Percentiles rank a stretch among this genome's conserved stretches.
Conservation (phyloP, 2,113 vertebrate genomes). For the Engraulis encrasicolus region DNA sequence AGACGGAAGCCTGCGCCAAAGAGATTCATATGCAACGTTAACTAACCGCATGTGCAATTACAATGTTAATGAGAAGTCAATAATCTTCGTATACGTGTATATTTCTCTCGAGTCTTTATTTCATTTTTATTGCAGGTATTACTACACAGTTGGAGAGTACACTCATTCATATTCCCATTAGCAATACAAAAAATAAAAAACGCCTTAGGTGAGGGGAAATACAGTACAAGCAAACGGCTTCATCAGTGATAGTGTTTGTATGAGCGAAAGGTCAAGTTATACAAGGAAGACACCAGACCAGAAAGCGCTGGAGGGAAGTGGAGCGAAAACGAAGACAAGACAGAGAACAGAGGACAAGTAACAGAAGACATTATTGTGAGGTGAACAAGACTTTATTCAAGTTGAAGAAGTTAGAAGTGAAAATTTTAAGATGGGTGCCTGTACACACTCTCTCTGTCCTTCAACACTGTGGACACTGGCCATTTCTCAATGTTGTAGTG, state of each 20-base stretch:
- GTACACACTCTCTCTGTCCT: no score
- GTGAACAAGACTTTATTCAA: neutral
- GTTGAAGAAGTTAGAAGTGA: neutral
- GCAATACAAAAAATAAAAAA: neutral
- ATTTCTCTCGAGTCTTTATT: neutral
- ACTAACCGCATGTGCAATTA: no score
- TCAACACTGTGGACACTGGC: no score
- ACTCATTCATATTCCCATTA: neutral
- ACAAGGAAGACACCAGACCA: neutral
- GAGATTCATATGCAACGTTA: no score
- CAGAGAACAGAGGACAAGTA: neutral
- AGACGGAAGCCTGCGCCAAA: no score
- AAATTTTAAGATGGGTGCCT: neutral
- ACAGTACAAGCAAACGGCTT: neutral
- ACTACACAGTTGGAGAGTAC: neutral
- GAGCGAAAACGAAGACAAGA: neutral
- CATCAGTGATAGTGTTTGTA: neutral
- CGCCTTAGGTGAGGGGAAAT: neutral
- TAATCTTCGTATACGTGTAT: no score
- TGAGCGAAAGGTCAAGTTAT: neutral
- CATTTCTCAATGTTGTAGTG: no score
- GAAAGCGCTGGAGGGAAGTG: neutral
- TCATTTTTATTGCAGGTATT: neutral
- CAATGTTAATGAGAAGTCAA: no score
- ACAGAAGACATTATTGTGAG: neutral